Base-by-base conservation (phyloP, 1,140 invertebrate species). In the Musca domestica region DNA sequence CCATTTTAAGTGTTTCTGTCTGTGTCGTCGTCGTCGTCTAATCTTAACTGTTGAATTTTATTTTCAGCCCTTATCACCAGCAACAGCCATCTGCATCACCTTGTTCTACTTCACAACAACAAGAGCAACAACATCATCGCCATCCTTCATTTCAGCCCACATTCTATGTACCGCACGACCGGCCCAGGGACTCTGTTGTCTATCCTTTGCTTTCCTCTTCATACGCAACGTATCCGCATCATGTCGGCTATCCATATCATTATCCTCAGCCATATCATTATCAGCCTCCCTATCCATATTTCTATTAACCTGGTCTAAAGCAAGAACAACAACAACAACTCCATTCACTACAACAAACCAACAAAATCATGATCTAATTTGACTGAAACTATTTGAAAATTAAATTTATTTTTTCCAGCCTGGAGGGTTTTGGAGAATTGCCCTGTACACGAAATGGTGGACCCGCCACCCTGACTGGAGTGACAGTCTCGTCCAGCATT, bases 81-180 rank as follows among this genome's bases (percentile, higher is more conserved):
- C 25, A 12, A 34, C n/a, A 19, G 17, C 6, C 15, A 19, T 41
- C 34, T 10, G 2, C 15, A 41, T 14, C 12, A 61, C 19, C 27
- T 51, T 56, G 65, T 54, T 52, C 64, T 49, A 23, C 14, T 14
- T 20, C 49, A 65, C 27, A 20, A 64, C 4, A 17, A 49, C 48
- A 51, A 48, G 3, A 30, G 12, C 34, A 41, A 10, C 34, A 41
- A 41, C 34, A 5, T 10, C 10, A 41, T 41, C 34, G 34, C 2
- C 34, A 41, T 41, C 52, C 34, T 48, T n/a, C 20, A 25, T 47
- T 41, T 22, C 34, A 76, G 67, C 72, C 74, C 68, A 74, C 76
- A 74, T 76, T 80, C 67, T 80, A 75, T 73, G 77, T 80, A 74
- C 77, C 77, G 48, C 76, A 80, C 74, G 69, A 74, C 70, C 71